phyloP scores from a whole-genome alignment of 2,113 vertebrate species.

The Tetrax tetrax region DNA sequence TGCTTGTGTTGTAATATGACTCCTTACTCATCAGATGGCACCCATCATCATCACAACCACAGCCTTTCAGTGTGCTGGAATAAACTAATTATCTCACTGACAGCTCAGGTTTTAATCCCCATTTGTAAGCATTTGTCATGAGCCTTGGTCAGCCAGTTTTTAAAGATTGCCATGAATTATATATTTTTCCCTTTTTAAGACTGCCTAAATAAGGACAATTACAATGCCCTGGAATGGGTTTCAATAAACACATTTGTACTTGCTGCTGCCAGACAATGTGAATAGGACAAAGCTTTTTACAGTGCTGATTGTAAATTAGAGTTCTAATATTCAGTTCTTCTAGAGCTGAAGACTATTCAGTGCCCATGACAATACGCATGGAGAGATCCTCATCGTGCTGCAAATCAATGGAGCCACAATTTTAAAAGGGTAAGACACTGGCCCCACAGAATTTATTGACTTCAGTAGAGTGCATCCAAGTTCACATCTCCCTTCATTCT shows the following conservation, averaged over 20 bases:
- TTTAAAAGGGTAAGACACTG: background rate
- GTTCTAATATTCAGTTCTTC: constrained; percentile 13
- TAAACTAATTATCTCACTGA: constrained; percentile 66
- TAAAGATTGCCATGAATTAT: constrained; percentile 46
- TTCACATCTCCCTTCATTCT: background rate
- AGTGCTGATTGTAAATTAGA: constrained; percentile 33
- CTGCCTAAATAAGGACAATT: constrained; percentile 63
- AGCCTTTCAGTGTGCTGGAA: constrained; percentile 43
- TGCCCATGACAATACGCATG: background rate
- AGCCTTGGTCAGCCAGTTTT: constrained; percentile 50
- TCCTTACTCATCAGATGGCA: constrained; percentile 61
- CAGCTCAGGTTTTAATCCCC: constrained; percentile 55
- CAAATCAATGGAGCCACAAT: background rate
- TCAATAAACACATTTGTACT: constrained; percentile 46
- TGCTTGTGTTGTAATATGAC: constrained; percentile 47
- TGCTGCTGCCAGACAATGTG: constrained; percentile 28
- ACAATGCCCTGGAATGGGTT: constrained; percentile 25
- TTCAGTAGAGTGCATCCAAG: background rate
- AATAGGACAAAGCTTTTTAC: constrained; percentile 45
- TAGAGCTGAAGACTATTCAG: constrained; percentile 6
- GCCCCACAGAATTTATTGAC: background rate
- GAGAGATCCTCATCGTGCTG: background rate
- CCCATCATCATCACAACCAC: constrained; percentile 49
- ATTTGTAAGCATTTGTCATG: constrained; percentile 59
- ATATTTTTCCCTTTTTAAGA: constrained; percentile 52